A percentile compares a stretch with the other conserved stretches of the same genome.
These are phyloP conservation scores for Lapara coniferarum DNA, from an alignment of 2,888 invertebrate species.

Conservation along the genomic window DNA sequence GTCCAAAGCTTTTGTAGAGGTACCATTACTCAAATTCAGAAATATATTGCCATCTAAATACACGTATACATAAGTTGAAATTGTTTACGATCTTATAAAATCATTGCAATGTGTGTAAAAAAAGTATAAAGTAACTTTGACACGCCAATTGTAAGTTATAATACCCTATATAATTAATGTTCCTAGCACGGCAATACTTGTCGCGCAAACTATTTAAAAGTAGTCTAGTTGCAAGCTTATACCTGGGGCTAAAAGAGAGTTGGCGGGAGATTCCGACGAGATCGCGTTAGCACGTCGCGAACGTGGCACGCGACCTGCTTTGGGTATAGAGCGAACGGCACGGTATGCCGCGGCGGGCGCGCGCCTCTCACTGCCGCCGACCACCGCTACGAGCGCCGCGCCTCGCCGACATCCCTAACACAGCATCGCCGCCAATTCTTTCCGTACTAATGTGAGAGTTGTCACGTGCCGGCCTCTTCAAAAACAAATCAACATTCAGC, in stretches of 20 bases:
- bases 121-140: background rate
- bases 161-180: background rate
- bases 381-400: no score
- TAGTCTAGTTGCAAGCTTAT: background rate
- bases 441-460: background rate
- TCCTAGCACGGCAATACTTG: no score
- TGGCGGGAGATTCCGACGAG: background rate
- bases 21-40: no score
- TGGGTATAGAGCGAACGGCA: background rate
- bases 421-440: background rate
- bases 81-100: no score
- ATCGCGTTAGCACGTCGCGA: no score
- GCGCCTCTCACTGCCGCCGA: conserved; percentile 7
- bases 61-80: no score
- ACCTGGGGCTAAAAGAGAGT: background rate
- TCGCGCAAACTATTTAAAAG: no score
- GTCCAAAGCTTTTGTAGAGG: no score
- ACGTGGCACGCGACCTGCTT: background rate
- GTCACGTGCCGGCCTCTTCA: conserved; percentile 4
- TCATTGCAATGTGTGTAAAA: no score
- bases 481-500: background rate
- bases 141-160: background rate
- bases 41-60: no score
- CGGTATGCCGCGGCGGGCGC: conserved; percentile 9
- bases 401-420: background rate